Percentiles rank a stretch among this genome's conserved stretches.
These are phyloP conservation scores for Dipodomys spectabilis DNA, from an alignment of 2,113 vertebrate species.

Conservation along the genomic window DNA sequence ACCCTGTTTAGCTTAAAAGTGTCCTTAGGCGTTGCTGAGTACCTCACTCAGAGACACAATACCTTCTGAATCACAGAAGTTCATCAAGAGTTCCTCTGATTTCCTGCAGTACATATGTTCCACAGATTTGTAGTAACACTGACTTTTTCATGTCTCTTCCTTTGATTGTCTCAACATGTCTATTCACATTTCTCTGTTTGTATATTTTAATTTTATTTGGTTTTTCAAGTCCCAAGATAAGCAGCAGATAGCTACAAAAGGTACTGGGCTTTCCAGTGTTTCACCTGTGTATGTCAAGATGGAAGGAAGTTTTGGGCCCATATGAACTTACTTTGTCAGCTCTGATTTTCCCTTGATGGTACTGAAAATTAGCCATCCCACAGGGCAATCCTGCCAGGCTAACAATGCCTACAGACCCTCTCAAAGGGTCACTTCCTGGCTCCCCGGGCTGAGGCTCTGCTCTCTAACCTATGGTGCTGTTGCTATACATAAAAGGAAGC, in stretches of 20 bases:
- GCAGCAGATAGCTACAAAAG: background rate
- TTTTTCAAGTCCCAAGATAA: background rate
- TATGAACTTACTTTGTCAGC: background rate
- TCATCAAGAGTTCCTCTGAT: background rate
- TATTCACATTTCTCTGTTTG: slow-evolving; percentile 8
- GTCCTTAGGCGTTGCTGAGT: background rate
- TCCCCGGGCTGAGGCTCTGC: background rate
- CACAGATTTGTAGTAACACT: background rate
- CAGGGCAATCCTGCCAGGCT: background rate
- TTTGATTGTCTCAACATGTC: background rate
- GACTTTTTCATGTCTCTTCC: background rate
- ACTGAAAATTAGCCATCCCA: background rate
- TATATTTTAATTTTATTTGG: background rate
- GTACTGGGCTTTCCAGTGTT: background rate
- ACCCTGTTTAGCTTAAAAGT: background rate
- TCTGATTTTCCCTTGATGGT: background rate
- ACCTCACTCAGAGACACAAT: background rate
- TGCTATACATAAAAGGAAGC: background rate
- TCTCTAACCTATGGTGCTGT: background rate
- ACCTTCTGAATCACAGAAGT: background rate
- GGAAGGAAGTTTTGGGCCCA: background rate
- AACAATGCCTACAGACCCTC: background rate
- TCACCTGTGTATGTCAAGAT: background rate
- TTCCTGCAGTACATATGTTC: background rate
- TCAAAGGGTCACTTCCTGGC: background rate